These are phyloP conservation scores for Sceloporus tristichus DNA, from an alignment of 2,113 vertebrate species.

Conservation along the genomic window DNA sequence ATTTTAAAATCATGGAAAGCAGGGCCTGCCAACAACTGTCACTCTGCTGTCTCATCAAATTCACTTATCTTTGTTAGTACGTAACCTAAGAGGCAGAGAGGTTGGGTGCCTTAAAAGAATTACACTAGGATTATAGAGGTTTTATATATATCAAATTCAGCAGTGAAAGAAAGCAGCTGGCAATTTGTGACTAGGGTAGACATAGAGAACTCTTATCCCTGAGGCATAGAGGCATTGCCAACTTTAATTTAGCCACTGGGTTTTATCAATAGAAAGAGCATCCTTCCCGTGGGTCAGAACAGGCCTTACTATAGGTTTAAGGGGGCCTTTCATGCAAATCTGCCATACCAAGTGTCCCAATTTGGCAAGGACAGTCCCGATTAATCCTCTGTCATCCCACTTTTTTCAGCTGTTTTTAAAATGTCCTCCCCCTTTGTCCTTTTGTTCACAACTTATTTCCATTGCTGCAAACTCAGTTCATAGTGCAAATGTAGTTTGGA, in stretches of 20 bases:
- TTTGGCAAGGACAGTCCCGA: too few relatives aligned
- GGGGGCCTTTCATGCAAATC: background rate
- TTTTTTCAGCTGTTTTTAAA: too few relatives aligned
- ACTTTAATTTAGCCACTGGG: background rate
- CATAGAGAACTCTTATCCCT: background rate
- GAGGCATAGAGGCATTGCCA: background rate
- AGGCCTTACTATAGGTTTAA: background rate
- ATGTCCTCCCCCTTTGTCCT: too few relatives aligned
- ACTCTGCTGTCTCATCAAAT: conserved; percentile 55
- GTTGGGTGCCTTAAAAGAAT: conserved; percentile 53
- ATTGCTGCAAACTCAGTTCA: too few relatives aligned
- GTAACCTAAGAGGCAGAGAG: conserved; percentile 59
- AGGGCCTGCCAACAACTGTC: conserved; percentile 61
- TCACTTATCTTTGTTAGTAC: conserved; percentile 69
- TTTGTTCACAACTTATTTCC: too few relatives aligned
- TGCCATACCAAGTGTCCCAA: too few relatives aligned
- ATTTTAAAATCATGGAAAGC: conserved; percentile 58
- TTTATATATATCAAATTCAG: conserved; percentile 31
- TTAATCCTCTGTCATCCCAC: too few relatives aligned
- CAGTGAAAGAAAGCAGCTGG: conserved; percentile 5
- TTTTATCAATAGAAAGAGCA: background rate
- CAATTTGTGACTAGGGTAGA: background rate
- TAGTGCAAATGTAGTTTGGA: too few relatives aligned
- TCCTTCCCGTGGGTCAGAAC: background rate
- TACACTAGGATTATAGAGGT: conserved; percentile 49